phyloP scores from a whole-genome alignment of 2,888 invertebrate genomes.

The Muscina levida region DNA sequence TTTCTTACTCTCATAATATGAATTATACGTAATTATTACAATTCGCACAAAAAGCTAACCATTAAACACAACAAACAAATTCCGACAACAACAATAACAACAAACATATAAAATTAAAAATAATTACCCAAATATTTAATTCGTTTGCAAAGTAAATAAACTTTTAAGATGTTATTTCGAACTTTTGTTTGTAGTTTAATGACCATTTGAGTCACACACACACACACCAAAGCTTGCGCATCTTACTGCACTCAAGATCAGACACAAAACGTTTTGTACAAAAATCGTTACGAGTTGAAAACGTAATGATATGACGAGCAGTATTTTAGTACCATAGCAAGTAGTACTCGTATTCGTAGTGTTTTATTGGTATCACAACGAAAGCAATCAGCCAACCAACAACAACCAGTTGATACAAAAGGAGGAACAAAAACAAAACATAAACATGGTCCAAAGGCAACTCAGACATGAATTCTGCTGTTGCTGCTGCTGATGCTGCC shows the following conservation, averaged over 20 bases:
- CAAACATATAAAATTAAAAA: slow-evolving; percentile 8
- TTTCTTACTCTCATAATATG: too few relatives aligned
- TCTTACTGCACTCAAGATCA: background rate
- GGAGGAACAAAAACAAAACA: background rate
- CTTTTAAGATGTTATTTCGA: slow-evolving; percentile 17
- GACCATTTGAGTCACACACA: slow-evolving; percentile 3
- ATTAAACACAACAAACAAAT: too few relatives aligned
- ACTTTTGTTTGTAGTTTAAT: slow-evolving; percentile 33
- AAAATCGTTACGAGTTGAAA: slow-evolving; percentile 19
- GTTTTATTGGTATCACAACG: too few relatives aligned
- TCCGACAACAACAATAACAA: background rate
- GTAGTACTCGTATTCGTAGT: too few relatives aligned
- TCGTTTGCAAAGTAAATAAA: slow-evolving; percentile 27
- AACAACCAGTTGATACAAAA: background rate
- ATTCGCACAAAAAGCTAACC: too few relatives aligned
- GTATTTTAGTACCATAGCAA: background rate
- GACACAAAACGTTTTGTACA: background rate
- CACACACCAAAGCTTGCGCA: background rate
- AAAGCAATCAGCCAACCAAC: too few relatives aligned
- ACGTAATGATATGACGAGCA: slow-evolving; percentile 40
- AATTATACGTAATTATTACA: too few relatives aligned
- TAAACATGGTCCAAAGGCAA: background rate
- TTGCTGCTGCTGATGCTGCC: too few relatives aligned
- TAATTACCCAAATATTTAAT: too few relatives aligned
- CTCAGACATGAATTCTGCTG: slow-evolving; percentile 1